A percentile compares a stretch with the other conserved stretches of the same genome.
These are phyloP conservation scores for Drosophila kohkoa DNA, from an alignment of 1,140 invertebrate species.

Conservation along the genomic window DNA sequence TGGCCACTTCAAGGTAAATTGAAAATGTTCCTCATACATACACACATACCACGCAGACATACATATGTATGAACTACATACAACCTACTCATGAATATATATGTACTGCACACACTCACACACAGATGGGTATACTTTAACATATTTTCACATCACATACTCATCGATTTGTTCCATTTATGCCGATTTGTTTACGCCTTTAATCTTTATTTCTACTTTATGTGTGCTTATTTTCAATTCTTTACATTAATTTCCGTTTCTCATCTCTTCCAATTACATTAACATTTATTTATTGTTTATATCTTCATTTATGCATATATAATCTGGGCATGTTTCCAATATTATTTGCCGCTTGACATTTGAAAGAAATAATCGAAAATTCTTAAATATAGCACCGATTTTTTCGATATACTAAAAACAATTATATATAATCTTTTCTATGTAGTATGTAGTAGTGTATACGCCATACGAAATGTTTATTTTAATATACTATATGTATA, in stretches of 20 bases:
- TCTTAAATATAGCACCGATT: conserved; percentile 59
- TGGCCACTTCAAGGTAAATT: conserved; percentile 94
- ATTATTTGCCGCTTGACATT: conserved; percentile 69
- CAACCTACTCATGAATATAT: conserved; percentile 4
- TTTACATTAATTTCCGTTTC: conserved; percentile 40
- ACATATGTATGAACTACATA: too few species aligned
- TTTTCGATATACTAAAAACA: conserved; percentile 48
- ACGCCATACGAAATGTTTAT: background rate
- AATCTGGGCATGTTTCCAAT: conserved; percentile 70
- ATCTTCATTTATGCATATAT: conserved; percentile 38
- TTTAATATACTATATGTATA: too few species aligned
- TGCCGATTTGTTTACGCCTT: conserved; percentile 37
- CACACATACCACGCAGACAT: background rate
- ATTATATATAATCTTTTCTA: background rate
- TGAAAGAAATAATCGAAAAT: conserved; percentile 54
- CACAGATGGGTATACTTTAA: conserved; percentile 1
- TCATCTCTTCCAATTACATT: background rate
- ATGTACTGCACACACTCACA: too few species aligned
- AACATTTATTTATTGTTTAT: conserved; percentile 53
- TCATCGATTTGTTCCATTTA: conserved; percentile 50
- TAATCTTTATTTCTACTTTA: conserved; percentile 15
- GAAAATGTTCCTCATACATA: conserved; percentile 38
- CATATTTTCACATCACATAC: conserved; percentile 9
- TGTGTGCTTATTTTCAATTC: conserved; percentile 22
- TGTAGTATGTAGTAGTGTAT: background rate